Conservation (phyloP, 1,140 invertebrate genomes). For the Drosophila oshimai region DNA sequence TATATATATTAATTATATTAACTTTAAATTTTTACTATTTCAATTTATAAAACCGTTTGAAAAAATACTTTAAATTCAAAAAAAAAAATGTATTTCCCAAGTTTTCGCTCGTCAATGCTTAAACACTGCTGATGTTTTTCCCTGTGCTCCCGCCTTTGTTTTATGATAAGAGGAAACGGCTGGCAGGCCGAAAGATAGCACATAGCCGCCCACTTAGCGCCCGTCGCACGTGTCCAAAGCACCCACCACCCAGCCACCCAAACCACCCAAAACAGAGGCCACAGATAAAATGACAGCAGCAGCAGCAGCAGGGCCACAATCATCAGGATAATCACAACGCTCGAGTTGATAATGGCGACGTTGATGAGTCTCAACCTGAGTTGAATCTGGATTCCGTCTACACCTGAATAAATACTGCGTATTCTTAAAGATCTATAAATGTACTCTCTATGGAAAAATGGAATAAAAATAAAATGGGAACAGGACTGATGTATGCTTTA, state of each 20-base stretch:
- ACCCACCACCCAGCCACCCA: constrained; percentile 1
- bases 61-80: too few relatives aligned
- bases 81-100: neutral
- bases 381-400: constrained; percentile 16
- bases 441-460: neutral
- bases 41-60: too few relatives aligned
- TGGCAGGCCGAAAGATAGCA: constrained; percentile 10
- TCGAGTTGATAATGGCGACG: constrained; percentile 73
- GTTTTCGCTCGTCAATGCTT: neutral
- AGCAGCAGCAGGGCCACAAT: constrained; percentile 47
- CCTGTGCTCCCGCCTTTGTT: constrained; percentile 16
- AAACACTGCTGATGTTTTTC: constrained; percentile 18
- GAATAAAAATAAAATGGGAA: neutral
- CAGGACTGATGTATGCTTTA: too few relatives aligned
- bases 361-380: constrained; percentile 58
- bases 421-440: neutral
- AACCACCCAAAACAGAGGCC: constrained; percentile 12
- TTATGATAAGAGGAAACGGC: constrained; percentile 31
- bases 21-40: too few relatives aligned
- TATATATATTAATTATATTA: too few relatives aligned
- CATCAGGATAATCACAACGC: constrained; percentile 70
- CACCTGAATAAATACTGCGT: constrained; percentile 1
- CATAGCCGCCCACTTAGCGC: constrained; percentile 21
- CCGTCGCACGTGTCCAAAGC: constrained; percentile 41
- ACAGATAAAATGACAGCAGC: constrained; percentile 31